Evolutionary conservation across 2,888 invertebrate genomes (phyloP), one percentile per base, ranked within the genome.

Genomic region (Lasius platythorax): DNA sequence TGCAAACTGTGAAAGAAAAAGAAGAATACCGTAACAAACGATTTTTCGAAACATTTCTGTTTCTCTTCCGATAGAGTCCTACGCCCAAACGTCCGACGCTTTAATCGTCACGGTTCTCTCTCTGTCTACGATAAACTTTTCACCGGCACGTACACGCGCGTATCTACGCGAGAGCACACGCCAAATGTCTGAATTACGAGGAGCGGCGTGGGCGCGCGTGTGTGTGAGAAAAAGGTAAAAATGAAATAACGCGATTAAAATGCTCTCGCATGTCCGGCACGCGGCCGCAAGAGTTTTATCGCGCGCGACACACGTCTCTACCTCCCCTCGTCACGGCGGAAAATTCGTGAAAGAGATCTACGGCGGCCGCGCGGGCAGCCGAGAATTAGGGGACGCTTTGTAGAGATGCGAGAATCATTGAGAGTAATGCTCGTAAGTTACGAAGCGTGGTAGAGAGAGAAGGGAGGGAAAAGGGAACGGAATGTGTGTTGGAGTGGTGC

Each of bases 201-300:
- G 37, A 37, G 79, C 28, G 70, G 64, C 4, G 37, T 0, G 28
- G 40, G 6, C 56, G 23, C 33, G 61, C 23, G 30, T 23, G 75
- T 28, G 63, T 46, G 64, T n/a, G 40, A 82, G 53, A 63, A 82
- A 76, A 61, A 33, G 23, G 43, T 30, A 53, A 78, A 79, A 82
- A 78, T 64, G 30, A 53, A 82, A 66, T 56, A 78, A 78, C 64
- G 79, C 79, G 78, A 74, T 82, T 78, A 82, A 82, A 82, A 82
- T 79, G 82, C 78, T 79, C 64, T 40, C 53, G 64, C 40, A 46
- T 82, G 53, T 82, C 82, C 79, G 82, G 79, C 78, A 76, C 63
- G 76, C 78, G 79, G 75, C 53, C 76, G 30, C 64, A 79, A 66
- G 53, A 82, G 79, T 78, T 82, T 82, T 82, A 82, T 78, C 82